Evolutionary conservation across 2,797 vertebrate species (phyloP).

Genomic region (Spheniscus humboldti): DNA sequence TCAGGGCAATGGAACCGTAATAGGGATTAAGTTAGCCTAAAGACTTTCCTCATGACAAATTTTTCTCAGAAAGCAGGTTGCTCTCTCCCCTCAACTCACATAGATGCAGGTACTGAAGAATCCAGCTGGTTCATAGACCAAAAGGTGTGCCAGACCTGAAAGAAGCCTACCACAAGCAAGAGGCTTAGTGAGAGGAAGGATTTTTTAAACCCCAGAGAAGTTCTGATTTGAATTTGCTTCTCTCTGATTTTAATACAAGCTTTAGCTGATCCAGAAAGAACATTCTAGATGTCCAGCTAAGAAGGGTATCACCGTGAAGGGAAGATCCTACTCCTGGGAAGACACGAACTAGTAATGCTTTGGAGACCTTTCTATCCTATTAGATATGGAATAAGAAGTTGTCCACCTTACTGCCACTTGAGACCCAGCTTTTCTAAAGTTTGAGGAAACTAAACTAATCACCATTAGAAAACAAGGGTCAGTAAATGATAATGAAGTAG

Average conservation of each 20-base stretch:
- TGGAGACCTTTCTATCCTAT: neutral
- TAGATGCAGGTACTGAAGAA: neutral
- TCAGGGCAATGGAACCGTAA: neutral
- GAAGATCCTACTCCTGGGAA: neutral
- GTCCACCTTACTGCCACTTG: constrained; percentile 3
- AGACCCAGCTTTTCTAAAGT: constrained; percentile 31
- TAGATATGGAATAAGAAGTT: constrained; percentile 19
- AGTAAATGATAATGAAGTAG: constrained; percentile 75
- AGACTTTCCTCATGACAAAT: neutral
- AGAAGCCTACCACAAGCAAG: neutral
- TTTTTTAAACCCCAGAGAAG: neutral
- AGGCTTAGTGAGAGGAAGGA: neutral
- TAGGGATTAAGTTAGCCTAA: neutral
- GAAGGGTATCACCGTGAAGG: neutral
- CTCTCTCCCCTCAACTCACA: neutral
- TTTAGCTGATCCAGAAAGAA: neutral
- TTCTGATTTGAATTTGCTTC: neutral
- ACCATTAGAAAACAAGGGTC: constrained; percentile 61
- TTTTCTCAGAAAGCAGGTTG: neutral
- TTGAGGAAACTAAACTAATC: constrained; percentile 43
- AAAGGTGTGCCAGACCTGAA: neutral
- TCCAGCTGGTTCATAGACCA: neutral
- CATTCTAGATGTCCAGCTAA: neutral
- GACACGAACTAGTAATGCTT: neutral
- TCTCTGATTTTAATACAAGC: neutral